Evolutionary conservation across 2,888 invertebrate genomes (phyloP).

Genomic region (Balanococcus diminutus): DNA sequence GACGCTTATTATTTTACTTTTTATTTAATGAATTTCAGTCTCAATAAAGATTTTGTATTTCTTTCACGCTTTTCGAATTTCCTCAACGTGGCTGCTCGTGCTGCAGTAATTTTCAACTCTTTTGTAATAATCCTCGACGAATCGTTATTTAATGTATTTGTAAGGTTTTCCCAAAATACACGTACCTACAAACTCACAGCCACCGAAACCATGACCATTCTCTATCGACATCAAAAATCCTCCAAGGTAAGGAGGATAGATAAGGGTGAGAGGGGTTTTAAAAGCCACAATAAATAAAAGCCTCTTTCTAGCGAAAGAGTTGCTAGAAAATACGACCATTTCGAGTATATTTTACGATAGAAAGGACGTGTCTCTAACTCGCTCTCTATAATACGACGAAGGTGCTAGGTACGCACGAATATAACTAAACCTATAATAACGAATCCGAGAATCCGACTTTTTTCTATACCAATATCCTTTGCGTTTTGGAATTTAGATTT

Average conservation of each 20-base stretch:
- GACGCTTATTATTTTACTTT: conserved; percentile 48
- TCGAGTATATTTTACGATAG: background rate
- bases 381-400: no score
- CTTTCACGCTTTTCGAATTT: conserved; percentile 6
- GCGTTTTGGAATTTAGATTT: conserved; percentile 22
- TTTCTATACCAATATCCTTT: conserved; percentile 9
- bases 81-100: background rate
- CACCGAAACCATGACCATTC: background rate
- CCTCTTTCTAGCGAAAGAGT: background rate
- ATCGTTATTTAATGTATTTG: background rate
- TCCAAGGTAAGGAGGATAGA: background rate
- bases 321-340: conserved; percentile 6
- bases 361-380: background rate
- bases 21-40: conserved; percentile 40
- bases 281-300: conserved; percentile 28
- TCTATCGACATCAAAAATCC: background rate
- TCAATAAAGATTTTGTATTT: conserved; percentile 33
- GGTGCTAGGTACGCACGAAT: background rate
- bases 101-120: background rate
- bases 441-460: conserved; percentile 18
- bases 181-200: no score
- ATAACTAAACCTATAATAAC: background rate
- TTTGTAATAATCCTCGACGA: conserved; percentile 6
- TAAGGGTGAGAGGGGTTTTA: background rate
- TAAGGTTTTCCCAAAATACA: background rate